Conservation (phyloP, 2,888 invertebrate genomes). For the Caenorhabditis uteleia region DNA sequence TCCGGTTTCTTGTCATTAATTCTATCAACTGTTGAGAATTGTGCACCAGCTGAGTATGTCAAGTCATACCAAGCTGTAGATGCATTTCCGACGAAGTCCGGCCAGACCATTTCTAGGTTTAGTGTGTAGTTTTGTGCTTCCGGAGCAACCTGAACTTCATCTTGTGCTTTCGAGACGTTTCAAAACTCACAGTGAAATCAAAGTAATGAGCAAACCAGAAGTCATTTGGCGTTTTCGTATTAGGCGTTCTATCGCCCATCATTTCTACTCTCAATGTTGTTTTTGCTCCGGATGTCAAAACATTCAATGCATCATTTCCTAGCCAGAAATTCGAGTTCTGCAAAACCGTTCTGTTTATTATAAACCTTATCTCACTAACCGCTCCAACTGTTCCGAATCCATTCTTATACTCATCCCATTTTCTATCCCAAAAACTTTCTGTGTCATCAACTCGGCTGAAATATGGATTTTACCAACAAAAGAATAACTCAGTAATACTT, state of each 20-base stretch:
- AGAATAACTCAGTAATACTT: constrained; percentile 15
- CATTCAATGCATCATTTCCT: constrained; percentile 59
- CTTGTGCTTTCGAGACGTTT: neutral
- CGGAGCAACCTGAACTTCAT: constrained; percentile 23
- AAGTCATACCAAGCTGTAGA: constrained; percentile 58
- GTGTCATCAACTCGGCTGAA: constrained; percentile 48
- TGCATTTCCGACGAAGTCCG: constrained; percentile 51
- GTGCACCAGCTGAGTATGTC: constrained; percentile 48
- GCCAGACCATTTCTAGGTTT: constrained; percentile 33
- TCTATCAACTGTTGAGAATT: constrained; percentile 58
- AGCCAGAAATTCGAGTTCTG: constrained; percentile 46
- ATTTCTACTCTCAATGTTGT: constrained; percentile 54
- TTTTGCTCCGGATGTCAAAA: constrained; percentile 23
- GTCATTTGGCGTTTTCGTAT: constrained; percentile 35
- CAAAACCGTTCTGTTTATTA: neutral
- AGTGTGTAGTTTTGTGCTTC: constrained; percentile 31
- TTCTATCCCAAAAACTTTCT: constrained; percentile 54
- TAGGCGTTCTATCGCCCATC: constrained; percentile 57
- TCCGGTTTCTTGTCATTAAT: constrained; percentile 55
- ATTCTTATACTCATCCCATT: constrained; percentile 55
- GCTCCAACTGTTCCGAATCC: constrained; percentile 58
- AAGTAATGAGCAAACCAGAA: constrained; percentile 48
- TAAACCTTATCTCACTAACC: constrained; percentile 6
- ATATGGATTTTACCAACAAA: too few species aligned
- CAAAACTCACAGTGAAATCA: constrained; percentile 28